Base-by-base conservation (phyloP, 2,888 invertebrate species). In the Thera britannica region DNA sequence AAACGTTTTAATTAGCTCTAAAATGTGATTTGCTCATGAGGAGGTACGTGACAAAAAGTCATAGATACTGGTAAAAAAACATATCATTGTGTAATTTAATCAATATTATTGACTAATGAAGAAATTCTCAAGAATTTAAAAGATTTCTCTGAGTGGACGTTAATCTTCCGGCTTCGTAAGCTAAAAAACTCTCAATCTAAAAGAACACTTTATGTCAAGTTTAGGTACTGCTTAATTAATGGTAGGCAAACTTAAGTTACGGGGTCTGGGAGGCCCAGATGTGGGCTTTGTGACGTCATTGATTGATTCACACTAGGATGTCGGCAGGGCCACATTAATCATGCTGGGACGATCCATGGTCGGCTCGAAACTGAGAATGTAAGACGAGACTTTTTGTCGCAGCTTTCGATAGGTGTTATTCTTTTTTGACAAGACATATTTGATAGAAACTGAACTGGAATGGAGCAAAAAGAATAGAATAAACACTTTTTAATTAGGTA, bases 261-360 rank as follows among this genome's bases (percentile, higher is more conserved):
- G 71, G 72, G 60, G 75, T 9, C 56, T 79, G 83, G 79, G 70
- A 72, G 63, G 68, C 77, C 73, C 84, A 84, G 81, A 81, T 82
- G 80, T 77, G 75, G 74, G 68, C 67, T 67, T 68, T 72, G 75
- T 82, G 83, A 83, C 84, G 83, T 79, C 80, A 83, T 77, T 86
- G 88, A 87, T 88, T 86, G 87, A 88, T 87, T 85, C 77, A 78
- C 78, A 79, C 77, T 67, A 71, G 74, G 67, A 78, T 74, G 72
- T 69, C 71, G 75, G 73, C 71, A 72, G 61, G 73, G 71, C 67
- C 65, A 77, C 84, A 88, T 88, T 84, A 86, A 87, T 87, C 88
- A 87, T 80, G 79, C 76, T 71, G 71, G 65, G 67, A 67, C 76
- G 68, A 68, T 70, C 72, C 77, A 72, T 74, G 75, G 70, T 75